Evolutionary conservation across 1,140 invertebrate species (phyloP), one percentile per base, ranked within the genome.

Genomic region (Pinna nobilis): DNA sequence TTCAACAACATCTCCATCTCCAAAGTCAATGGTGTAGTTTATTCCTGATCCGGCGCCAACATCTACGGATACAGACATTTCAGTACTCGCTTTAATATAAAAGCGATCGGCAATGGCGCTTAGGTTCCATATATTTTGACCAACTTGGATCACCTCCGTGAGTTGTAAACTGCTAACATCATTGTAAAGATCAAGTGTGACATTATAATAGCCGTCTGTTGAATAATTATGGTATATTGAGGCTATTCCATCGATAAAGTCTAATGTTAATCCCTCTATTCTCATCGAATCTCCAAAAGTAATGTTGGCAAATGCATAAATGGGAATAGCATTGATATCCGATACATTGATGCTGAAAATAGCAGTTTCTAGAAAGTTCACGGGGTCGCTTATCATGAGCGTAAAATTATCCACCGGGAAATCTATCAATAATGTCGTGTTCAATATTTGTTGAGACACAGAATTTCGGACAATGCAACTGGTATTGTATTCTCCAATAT

Each of bases 191-290:
- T 9, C n/a, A 44, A 44, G 9, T 44, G 39, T 44, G 39, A 44
- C n/a, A 44, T 44, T 44, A 44, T 44, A 44, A 44, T 44, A 11
- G n/a, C 39, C n/a, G n/a, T 60, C 32, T 33, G 23, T 25, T 30
- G 23, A 25, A 23, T 23, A 0, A n/a, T 18, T 33, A 51, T 61
- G 3, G 32, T 47, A 30, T 55, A 28, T 4, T 20, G 23, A 32
- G 50, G 35, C 9, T 9, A 20, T 64, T 11, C 69, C 49, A 33
- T 71, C 60, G 28, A 3, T 33, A 71, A 64, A 71, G 33, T 63
- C n/a, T 55, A 41, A 71, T 18, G 13, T 44, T n/a, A 44, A n/a
- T 44, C 39, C 9, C n/a, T n/a, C n/a, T n/a, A 44, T 9, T 11
- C 9, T 44, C n/a, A n/a, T n/a, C 39, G 39, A n/a, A n/a, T 44